phyloP scores from a whole-genome alignment of 2,888 invertebrate genomes.

The Silvanus unidentatus region DNA sequence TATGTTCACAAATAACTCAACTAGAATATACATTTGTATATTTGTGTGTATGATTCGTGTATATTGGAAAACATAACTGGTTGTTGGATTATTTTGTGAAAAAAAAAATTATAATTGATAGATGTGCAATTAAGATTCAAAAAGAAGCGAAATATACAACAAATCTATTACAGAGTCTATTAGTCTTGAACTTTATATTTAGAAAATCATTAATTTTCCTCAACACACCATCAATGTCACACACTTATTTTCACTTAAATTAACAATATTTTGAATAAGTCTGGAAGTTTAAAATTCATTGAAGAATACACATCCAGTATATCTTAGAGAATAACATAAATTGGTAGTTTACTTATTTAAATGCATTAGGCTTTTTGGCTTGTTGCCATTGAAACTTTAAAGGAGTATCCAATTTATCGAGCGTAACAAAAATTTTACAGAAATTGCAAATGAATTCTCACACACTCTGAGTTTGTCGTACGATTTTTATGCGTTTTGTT shows the following conservation, averaged over 20 bases:
- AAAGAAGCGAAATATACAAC: too few species aligned
- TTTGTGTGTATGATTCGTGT: too few species aligned
- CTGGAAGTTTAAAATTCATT: slow-evolving; percentile 29
- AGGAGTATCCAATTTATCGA: slow-evolving; percentile 35
- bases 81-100: too few species aligned
- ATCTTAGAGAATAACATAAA: slow-evolving; percentile 22
- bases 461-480: too few species aligned
- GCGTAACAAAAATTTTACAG: slow-evolving; percentile 32
- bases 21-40: slow-evolving; percentile 14
- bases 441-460: slow-evolving; percentile 31
- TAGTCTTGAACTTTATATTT: too few species aligned
- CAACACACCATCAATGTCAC: too few species aligned
- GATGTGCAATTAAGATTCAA: too few species aligned
- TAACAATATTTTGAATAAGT: slow-evolving; percentile 30
- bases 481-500: neutral
- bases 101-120: too few species aligned
- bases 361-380: slow-evolving; percentile 28
- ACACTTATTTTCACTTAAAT: too few species aligned
- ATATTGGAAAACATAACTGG: too few species aligned
- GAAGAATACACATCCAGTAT: slow-evolving; percentile 28
- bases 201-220: too few species aligned
- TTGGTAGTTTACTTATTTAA: slow-evolving; percentile 27
- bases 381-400: slow-evolving; percentile 29
- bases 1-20: slow-evolving; percentile 40
- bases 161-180: too few species aligned